A percentile compares a stretch with the other conserved stretches of the same genome.
phyloP scores from a whole-genome alignment of 1,140 invertebrate genomes.

The Phymastichus coffea region DNA sequence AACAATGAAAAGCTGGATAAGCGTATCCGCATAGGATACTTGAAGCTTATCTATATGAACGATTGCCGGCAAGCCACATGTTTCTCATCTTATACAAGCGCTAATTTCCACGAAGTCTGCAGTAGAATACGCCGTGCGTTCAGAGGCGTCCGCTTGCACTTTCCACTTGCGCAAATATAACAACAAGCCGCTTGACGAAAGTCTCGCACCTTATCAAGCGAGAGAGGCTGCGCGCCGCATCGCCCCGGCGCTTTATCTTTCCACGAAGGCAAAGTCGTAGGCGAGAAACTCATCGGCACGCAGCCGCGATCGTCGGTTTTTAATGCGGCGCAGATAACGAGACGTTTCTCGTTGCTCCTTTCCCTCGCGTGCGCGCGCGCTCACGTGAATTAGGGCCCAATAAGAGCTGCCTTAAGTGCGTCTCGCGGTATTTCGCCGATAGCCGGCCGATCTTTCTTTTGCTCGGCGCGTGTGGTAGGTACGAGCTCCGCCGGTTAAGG shows the following conservation, averaged over 20 bases:
- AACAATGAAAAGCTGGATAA: too few species aligned
- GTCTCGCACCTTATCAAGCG: neutral
- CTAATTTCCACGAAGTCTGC: too few species aligned
- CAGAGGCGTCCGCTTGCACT: too few species aligned
- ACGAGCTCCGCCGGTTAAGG: neutral
- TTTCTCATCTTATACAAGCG: too few species aligned
- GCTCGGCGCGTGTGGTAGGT: neutral
- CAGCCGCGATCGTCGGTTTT: neutral
- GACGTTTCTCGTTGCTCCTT: too few species aligned
- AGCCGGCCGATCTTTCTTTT: neutral
- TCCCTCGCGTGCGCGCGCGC: neutral
- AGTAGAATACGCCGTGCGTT: too few species aligned
- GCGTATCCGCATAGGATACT: too few species aligned
- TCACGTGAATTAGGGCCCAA: conserved; percentile 14
- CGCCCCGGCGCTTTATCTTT: neutral
- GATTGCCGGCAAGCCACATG: too few species aligned
- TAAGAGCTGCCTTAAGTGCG: conserved; percentile 18
- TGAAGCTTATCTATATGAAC: too few species aligned
- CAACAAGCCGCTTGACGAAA: too few species aligned
- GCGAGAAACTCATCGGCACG: neutral
- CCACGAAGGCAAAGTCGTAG: conserved; percentile 8
- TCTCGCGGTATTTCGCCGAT: conserved; percentile 9
- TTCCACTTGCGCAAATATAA: neutral
- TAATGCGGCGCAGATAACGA: too few species aligned
- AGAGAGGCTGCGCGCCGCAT: too few species aligned